Evolutionary conservation across 2,113 vertebrate genomes (phyloP).

Genomic region (Ophthalmolycus amberensis): DNA sequence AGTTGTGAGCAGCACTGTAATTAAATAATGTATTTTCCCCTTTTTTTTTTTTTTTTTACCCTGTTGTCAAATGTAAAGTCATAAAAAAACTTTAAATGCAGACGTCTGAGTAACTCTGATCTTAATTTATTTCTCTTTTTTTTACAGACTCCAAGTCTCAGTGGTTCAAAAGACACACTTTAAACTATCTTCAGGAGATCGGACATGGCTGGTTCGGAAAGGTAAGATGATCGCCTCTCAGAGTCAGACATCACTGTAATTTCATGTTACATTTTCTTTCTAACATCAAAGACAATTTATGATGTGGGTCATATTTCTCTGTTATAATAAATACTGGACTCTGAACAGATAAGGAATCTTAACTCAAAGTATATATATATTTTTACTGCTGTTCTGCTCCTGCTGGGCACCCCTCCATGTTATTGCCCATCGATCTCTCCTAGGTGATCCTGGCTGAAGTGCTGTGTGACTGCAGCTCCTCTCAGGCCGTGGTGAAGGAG

Average conservation of each 20-base stretch:
- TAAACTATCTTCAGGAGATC: slow-evolving; percentile 94
- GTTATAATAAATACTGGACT: slow-evolving; percentile 21
- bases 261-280: slow-evolving; percentile 10
- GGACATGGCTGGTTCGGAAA: slow-evolving; percentile 96
- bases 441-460: slow-evolving; percentile 94
- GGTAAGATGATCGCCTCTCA: slow-evolving; percentile 72
- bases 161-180: slow-evolving; percentile 89
- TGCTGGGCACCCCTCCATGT: slow-evolving; percentile 20
- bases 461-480: slow-evolving; percentile 91
- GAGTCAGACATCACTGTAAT: background rate
- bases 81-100: slow-evolving; percentile 19
- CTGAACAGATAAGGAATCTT: slow-evolving; percentile 26
- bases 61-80: slow-evolving; percentile 2
- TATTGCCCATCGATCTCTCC: slow-evolving; percentile 29
- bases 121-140: slow-evolving; percentile 21
- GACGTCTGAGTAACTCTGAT: slow-evolving; percentile 1
- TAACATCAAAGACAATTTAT: background rate
- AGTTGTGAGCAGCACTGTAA: background rate
- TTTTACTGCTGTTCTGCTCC: slow-evolving; percentile 26
- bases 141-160: slow-evolving; percentile 84
- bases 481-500: slow-evolving; percentile 94
- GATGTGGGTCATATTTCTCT: background rate
- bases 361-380: slow-evolving; percentile 21
- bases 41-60: background rate
- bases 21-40: background rate